These are phyloP conservation scores for Macrostomum cliftonense DNA, from an alignment of 2,888 invertebrate species.

Conservation along the genomic window DNA sequence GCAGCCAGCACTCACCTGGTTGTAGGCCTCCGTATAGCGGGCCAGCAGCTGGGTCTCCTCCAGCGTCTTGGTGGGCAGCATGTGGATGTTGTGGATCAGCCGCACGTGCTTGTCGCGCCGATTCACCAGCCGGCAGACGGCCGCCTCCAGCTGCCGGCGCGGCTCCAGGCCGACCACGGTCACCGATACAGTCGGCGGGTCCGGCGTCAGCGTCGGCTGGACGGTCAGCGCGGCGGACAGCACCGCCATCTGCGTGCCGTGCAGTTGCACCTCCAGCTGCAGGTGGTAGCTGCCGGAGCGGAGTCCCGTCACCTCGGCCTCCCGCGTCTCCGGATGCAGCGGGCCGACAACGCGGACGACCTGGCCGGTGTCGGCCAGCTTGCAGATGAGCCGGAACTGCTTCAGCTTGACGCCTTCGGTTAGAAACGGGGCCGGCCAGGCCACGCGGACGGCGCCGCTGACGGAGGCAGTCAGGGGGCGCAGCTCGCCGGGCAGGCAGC, in stretches of 20 bases:
- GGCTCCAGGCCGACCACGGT: constrained; percentile 34
- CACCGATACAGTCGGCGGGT: constrained; percentile 29
- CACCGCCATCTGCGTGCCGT: constrained; percentile 29
- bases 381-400: constrained; percentile 33
- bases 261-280: constrained; percentile 32
- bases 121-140: constrained; percentile 34
- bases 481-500: constrained; percentile 24
- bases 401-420: constrained; percentile 34
- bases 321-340: constrained; percentile 28
- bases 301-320: constrained; percentile 32
- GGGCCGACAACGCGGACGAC: constrained; percentile 28
- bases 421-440: constrained; percentile 29
- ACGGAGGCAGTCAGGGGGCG: constrained; percentile 23
- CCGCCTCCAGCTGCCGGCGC: constrained; percentile 29
- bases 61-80: background rate
- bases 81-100: background rate
- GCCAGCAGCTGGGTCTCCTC: background rate
- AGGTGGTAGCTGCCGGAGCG: constrained; percentile 28
- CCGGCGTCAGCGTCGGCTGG: constrained; percentile 27
- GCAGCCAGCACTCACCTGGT: constrained; percentile 1
- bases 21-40: background rate
- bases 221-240: constrained; percentile 26
- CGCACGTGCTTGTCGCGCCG: constrained; percentile 28
- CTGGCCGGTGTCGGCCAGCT: constrained; percentile 27
- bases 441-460: constrained; percentile 25